phyloP scores from a whole-genome alignment of 1,140 invertebrate genomes.

The Andrena cerasifolii region DNA sequence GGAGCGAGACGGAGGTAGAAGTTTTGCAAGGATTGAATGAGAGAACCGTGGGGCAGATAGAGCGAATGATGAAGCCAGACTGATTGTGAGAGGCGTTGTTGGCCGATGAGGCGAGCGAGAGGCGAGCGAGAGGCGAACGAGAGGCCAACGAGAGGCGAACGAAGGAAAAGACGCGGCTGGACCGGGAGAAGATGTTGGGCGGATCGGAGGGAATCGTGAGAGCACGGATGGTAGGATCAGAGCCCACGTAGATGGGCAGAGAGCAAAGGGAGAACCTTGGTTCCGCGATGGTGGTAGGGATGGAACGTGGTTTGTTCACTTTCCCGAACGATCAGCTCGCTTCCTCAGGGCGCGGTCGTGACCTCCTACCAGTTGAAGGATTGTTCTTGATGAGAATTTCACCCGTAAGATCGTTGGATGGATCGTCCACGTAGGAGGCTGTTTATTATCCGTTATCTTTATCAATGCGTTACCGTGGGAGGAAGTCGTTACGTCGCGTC shows the following conservation, averaged over 20 bases:
- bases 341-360: slow-evolving; percentile 80
- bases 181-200: slow-evolving; percentile 55
- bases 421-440: slow-evolving; percentile 8
- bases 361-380: slow-evolving; percentile 69
- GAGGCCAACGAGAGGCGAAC: slow-evolving; percentile 25
- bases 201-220: slow-evolving; percentile 66
- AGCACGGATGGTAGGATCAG: slow-evolving; percentile 55
- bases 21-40: slow-evolving; percentile 25
- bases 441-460: not conserved
- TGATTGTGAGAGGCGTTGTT: slow-evolving; percentile 25
- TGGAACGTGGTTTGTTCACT: slow-evolving; percentile 82
- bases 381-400: slow-evolving; percentile 60
- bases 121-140: slow-evolving; percentile 21
- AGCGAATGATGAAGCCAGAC: slow-evolving; percentile 35
- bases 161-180: slow-evolving; percentile 40
- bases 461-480: not conserved
- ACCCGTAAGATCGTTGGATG: slow-evolving; percentile 20
- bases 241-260: slow-evolving; percentile 54
- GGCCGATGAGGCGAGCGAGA: slow-evolving; percentile 31
- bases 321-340: slow-evolving; percentile 77
- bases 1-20: slow-evolving; percentile 15
- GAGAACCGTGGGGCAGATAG: slow-evolving; percentile 1
- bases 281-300: slow-evolving; percentile 77
- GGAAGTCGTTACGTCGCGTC: not conserved
- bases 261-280: slow-evolving; percentile 69